A percentile compares a stretch with the other conserved stretches of the same genome.
phyloP scores from a whole-genome alignment of 2,113 vertebrate genomes.

The Mixornis gularis region DNA sequence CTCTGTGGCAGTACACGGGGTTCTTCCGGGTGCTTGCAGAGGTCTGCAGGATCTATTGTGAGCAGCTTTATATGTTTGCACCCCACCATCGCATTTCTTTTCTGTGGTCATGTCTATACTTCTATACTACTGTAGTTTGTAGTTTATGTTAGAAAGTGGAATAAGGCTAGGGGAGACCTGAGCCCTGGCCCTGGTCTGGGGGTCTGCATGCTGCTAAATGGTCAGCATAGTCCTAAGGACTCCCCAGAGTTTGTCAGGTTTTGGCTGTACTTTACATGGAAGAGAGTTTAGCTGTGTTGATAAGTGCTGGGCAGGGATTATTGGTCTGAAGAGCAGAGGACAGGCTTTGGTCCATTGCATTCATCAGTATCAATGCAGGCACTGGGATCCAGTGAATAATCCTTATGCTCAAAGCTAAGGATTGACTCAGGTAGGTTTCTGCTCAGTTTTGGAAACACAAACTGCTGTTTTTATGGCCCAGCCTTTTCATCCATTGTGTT shows the following conservation, averaged over 20 bases:
- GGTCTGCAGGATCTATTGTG: neutral
- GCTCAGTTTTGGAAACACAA: neutral
- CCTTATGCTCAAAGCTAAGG: neutral
- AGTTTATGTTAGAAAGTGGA: neutral
- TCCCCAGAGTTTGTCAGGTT: neutral
- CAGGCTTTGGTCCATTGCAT: neutral
- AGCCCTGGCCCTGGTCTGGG: neutral
- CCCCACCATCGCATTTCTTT: neutral
- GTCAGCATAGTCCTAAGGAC: neutral
- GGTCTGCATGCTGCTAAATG: neutral
- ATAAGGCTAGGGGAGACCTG: neutral
- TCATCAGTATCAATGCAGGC: neutral
- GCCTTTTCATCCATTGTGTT: neutral
- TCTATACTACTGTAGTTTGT: neutral
- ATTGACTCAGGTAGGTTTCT: neutral
- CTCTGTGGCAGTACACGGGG: neutral
- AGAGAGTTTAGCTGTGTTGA: neutral
- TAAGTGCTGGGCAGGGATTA: neutral
- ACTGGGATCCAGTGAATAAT: neutral
- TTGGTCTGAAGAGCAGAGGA: neutral
- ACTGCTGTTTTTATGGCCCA: neutral
- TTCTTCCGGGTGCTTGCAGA: neutral
- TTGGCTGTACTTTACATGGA: neutral
- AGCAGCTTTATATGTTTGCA: neutral
- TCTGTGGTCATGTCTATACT: fast-evolving